A percentile compares a stretch with the other conserved stretches of the same genome.
phyloP scores from a whole-genome alignment of 2,888 invertebrate species.

The Heliconius ismenius region DNA sequence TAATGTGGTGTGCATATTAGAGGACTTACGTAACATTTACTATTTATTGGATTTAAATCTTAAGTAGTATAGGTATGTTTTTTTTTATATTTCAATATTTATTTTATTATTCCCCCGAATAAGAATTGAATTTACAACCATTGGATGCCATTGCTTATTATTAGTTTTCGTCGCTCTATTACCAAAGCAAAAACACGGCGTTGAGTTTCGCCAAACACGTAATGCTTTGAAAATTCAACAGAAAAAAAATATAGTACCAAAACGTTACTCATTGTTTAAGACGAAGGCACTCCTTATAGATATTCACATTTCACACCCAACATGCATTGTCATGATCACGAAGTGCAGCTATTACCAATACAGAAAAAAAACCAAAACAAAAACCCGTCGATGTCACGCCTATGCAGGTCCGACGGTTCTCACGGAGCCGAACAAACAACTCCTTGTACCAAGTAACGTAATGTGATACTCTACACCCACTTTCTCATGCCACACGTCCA shows the following conservation, averaged over 20 bases:
- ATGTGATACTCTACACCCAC: slow-evolving; percentile 60
- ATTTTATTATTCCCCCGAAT: too few relatives aligned
- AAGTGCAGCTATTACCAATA: slow-evolving; percentile 69
- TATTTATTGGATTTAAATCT: not conserved
- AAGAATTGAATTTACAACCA: not conserved
- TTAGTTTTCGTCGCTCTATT: too few relatives aligned
- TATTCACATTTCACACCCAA: slow-evolving; percentile 45
- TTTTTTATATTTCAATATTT: not conserved
- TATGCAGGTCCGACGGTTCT: slow-evolving; percentile 78
- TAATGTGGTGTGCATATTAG: slow-evolving; percentile 1
- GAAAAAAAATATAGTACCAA: not conserved
- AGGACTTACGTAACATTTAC: not conserved
- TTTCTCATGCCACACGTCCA: slow-evolving; percentile 53
- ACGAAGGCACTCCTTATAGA: slow-evolving; percentile 22
- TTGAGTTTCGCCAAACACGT: too few relatives aligned
- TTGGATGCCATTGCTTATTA: not conserved
- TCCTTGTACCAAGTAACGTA: slow-evolving; percentile 63
- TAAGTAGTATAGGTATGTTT: not conserved
- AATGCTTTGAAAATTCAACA: too few relatives aligned
- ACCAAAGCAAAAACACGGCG: too few relatives aligned
- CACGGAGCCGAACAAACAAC: slow-evolving; percentile 77
- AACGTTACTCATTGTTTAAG: slow-evolving; percentile 6
- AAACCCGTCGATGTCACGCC: slow-evolving; percentile 78
- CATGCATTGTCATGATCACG: slow-evolving; percentile 77
- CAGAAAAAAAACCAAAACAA: slow-evolving; percentile 53